phyloP scores from a whole-genome alignment of 2,888 invertebrate genomes.

The Lithophane leautieri region DNA sequence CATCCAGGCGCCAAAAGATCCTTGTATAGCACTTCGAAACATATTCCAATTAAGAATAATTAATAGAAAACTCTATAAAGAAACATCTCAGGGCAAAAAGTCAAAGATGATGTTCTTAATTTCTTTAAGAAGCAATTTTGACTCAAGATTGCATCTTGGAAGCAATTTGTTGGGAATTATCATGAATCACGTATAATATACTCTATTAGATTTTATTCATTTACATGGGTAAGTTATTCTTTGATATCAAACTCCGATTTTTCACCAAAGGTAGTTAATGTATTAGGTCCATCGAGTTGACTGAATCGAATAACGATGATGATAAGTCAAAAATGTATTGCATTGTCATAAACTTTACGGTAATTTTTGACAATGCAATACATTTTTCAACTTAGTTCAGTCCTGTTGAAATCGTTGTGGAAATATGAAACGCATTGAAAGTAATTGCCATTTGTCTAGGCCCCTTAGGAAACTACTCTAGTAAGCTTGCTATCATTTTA shows the following conservation, averaged over 20 bases:
- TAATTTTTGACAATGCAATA: no score
- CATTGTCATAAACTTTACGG: not conserved
- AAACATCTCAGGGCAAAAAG: not conserved
- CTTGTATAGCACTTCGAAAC: not conserved
- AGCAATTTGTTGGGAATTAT: not conserved
- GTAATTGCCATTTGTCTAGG: not conserved
- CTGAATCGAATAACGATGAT: not conserved
- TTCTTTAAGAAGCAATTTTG: not conserved
- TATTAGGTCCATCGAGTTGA: not conserved
- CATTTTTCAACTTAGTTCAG: no score
- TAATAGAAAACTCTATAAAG: no score
- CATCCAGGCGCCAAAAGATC: not conserved
- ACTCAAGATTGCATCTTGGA: not conserved
- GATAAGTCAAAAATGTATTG: not conserved
- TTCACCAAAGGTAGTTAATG: not conserved
- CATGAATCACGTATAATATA: not conserved
- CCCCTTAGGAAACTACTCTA: not conserved
- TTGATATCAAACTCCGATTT: not conserved
- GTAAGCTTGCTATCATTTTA: not conserved
- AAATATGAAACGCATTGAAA: not conserved
- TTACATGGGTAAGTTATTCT: not conserved
- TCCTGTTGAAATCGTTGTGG: not conserved
- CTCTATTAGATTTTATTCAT: not conserved
- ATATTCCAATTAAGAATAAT: constrained; percentile 4
- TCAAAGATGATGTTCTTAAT: not conserved